Evolutionary conservation across 2,113 vertebrate genomes (phyloP).

Genomic region (Damaliscus lunatus): DNA sequence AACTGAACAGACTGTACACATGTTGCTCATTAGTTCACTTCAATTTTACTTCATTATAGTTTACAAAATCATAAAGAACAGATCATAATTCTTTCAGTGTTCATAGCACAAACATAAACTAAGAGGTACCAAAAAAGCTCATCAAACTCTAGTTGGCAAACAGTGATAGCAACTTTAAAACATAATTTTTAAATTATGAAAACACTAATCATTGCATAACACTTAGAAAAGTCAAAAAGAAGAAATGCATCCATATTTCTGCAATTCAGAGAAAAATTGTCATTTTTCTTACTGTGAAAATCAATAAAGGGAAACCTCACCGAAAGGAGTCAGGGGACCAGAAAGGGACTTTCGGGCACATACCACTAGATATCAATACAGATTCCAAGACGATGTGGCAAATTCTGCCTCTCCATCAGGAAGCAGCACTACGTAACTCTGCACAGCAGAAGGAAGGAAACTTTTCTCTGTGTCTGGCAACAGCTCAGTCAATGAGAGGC

Average conservation of each 20-base stretch:
- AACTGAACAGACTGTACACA: not conserved
- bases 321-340: not conserved
- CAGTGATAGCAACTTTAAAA: not conserved
- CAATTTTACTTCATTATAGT: not conserved
- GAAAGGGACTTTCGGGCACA: not conserved
- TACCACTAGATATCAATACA: not conserved
- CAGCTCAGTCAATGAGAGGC: not conserved
- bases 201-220: not conserved
- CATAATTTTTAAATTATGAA: not conserved
- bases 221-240: not conserved
- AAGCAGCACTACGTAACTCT: not conserved
- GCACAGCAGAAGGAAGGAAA: not conserved
- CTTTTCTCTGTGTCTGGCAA: not conserved
- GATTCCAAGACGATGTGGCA: not conserved
- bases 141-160: not conserved
- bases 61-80: not conserved
- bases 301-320: not conserved
- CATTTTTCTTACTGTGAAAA: not conserved
- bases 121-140: not conserved
- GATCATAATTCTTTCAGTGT: not conserved
- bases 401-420: not conserved
- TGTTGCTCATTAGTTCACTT: not conserved
- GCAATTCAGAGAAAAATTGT: not conserved
- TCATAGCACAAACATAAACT: not conserved
- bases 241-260: not conserved